Evolutionary conservation across 2,113 vertebrate genomes (phyloP), one percentile per base, ranked within the genome.

Genomic region (Neotoma lepida): DNA sequence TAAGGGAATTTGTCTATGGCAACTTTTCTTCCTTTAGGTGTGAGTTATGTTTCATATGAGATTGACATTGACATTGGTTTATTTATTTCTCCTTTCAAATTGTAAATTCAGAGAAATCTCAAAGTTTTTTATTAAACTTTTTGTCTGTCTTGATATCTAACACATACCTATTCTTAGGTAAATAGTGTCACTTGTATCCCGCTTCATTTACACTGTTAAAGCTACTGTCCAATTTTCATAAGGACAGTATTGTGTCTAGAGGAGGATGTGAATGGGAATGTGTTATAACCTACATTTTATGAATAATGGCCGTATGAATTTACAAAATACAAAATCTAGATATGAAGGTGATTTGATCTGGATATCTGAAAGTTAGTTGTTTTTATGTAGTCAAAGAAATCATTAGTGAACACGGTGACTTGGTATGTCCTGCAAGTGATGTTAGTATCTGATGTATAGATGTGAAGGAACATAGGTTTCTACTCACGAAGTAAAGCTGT

Each of bases 21-120:
- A 49, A 35, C 8, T 30, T 76, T 92, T 93, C 24, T 95, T 49
- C 2, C 73, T 93, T 77, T 73, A 66, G 0, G 22, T 88, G 46
- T 9, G 9, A 4, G 35, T 78, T 93, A 26, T 71, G 13, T 46
- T 96, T 88, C 86, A 0, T 88, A 22, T 84, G 71, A 41, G 35
- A 70, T 90, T 88, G 81, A 49, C 46, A 92, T 95, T 92, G 86
- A 44, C 54, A 94, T 95, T 51, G 51, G 51, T 51, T 92, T 91
- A 24, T 73, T 92, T 54, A n/a, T 5, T 86, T 28, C 15, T 64
- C 88, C 10, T 89, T 86, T 90, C 56, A 71, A 28, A 86, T 18
- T 90, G 4, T 89, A 49, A 90, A 61, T 93, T 77, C 6, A 49
- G 91, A 82, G 24, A 89, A 87, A 96, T 89, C 20, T 24, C 44